phyloP scores from a whole-genome alignment of 1,140 invertebrate genomes.

The Drosophila murphyi region DNA sequence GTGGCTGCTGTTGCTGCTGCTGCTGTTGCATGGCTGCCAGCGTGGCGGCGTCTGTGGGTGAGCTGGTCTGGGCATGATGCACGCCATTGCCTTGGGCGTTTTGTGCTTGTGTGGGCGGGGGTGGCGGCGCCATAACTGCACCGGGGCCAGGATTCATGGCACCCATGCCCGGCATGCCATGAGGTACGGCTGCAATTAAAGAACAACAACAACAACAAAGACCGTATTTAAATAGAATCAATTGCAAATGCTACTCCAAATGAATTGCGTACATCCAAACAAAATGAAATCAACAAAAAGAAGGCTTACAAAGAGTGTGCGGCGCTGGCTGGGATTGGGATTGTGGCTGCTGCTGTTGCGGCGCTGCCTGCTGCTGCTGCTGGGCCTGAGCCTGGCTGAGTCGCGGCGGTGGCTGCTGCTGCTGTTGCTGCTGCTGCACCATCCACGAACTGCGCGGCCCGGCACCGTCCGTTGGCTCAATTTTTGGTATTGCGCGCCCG shows the following conservation, averaged over 20 bases:
- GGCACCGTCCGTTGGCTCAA: conserved; percentile 80
- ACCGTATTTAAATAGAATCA: background rate
- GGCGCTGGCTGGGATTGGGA: conserved; percentile 78
- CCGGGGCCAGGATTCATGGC: conserved; percentile 76
- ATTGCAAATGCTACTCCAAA: background rate
- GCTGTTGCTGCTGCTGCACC: conserved; percentile 52
- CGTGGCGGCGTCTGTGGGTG: conserved; percentile 63
- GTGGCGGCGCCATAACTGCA: conserved; percentile 77
- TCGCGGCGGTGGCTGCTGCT: conserved; percentile 44
- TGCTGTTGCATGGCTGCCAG: conserved; percentile 68
- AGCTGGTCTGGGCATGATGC: conserved; percentile 67
- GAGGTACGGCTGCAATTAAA: conserved; percentile 69
- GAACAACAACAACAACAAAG: background rate
- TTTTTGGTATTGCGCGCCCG: conserved; percentile 85
- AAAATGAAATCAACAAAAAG: conserved; percentile 68
- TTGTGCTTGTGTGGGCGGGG: conserved; percentile 73
- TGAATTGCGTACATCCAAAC: conserved; percentile 20
- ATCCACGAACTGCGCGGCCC: conserved; percentile 80
- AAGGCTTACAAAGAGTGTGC: conserved; percentile 87
- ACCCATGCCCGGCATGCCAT: conserved; percentile 76
- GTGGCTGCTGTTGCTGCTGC: conserved; percentile 60
- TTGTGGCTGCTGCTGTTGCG: conserved; percentile 57
- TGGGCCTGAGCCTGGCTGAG: conserved; percentile 41
- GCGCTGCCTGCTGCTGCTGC: conserved; percentile 50
- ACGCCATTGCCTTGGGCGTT: conserved; percentile 76